Evolutionary conservation across 1,140 invertebrate species (phyloP).

Genomic region (Mya arenaria): DNA sequence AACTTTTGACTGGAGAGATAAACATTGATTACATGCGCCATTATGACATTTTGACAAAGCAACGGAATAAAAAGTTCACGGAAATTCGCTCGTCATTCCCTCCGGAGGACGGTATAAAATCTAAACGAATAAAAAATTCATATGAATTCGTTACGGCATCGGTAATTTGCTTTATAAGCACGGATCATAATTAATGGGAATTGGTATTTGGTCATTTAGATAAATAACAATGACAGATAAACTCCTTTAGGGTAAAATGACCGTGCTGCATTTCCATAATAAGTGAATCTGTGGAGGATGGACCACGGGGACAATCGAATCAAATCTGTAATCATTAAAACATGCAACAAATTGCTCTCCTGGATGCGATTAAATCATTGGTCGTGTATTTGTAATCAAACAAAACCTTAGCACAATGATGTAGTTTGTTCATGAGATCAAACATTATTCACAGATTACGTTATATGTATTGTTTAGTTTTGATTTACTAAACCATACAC

Average conservation of each 20-base stretch:
- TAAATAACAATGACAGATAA: slow-evolving; percentile 39
- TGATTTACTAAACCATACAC: no score
- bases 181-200: background rate
- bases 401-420: no score
- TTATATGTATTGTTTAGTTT: no score
- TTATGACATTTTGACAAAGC: slow-evolving; percentile 1
- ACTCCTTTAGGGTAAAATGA: no score
- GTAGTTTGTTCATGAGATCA: no score
- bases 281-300: background rate
- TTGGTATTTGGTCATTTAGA: slow-evolving; percentile 14
- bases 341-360: no score
- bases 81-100: background rate
- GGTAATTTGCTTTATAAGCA: slow-evolving; percentile 45
- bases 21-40: slow-evolving; percentile 17
- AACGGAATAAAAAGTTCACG: slow-evolving; percentile 28
- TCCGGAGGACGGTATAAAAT: slow-evolving; percentile 21
- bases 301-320: background rate
- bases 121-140: slow-evolving; percentile 56
- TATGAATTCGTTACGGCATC: slow-evolving; percentile 27
- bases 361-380: no score
- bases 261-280: background rate
- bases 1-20: slow-evolving; percentile 49
- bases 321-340: background rate
- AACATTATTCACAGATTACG: no score
- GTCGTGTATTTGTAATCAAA: no score